Evolutionary conservation across 2,113 vertebrate species (phyloP), one percentile per base, ranked within the genome.

Genomic region (Cettia cetti): DNA sequence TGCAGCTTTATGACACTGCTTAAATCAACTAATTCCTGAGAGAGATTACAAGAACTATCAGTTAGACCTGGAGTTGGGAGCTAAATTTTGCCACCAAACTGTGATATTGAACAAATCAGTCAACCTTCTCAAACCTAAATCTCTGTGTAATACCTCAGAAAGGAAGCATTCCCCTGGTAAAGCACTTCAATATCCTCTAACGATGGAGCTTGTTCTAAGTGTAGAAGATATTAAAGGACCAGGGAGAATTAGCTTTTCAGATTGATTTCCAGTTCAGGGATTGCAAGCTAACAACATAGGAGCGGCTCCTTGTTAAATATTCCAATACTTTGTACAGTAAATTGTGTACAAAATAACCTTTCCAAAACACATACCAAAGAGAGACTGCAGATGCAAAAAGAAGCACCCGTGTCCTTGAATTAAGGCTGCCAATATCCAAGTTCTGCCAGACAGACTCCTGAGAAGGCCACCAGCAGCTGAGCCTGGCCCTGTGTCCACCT

Each of bases 121-220:
- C 79, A 86, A 69, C 45, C 40, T 75, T 53, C 68, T n/a, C 44
- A 78, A 88, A 16, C 11, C 23, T 28, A 39, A 53, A 60, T 52
- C 66, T 65, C 63, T 69, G 23, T 53, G 30, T 45, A 31, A 37
- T 82, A 19, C 47, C 56, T 78, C 49, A 70, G 76, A 66, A 90
- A 75, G 31, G 31, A 68, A 89, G 24, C 64, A 86, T 37, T 17
- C 49, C 76, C 56, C 53, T 0, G 9, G 88, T 69, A 84, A 93
- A 92, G 26, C 44, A 37, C 28, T 93, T 86, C 54, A 94, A 86
- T 93, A 86, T 83, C 90, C n/a, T 74, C 68, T 64, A 64, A 90
- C 1, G 0, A 28, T 45, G 40, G 21, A 83, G 19, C 21, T 65
- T 75, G 42, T 66, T 88, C 33, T 42, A 66, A 92, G 54, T 33